Evolutionary conservation across 2,888 invertebrate species (phyloP).

Genomic region (Eupithecia pulchellata): DNA sequence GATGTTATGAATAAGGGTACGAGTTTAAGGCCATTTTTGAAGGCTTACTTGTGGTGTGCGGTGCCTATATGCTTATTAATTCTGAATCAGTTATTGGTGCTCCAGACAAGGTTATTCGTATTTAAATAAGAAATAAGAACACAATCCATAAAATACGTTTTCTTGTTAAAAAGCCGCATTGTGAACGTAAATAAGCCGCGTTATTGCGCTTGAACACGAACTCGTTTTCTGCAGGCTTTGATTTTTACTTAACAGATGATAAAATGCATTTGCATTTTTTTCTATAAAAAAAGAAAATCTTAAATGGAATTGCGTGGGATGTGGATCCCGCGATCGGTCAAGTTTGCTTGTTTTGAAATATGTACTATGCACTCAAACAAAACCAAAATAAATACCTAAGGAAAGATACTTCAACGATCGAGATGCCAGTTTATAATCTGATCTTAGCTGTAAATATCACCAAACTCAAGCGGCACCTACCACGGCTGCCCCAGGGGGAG

Average conservation of each 20-base stretch:
- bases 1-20: too few relatives aligned
- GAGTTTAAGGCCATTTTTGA: too few relatives aligned
- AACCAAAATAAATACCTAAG: not conserved
- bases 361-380: not conserved
- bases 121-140: not conserved
- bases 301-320: not conserved
- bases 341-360: not conserved
- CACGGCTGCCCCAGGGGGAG: not conserved
- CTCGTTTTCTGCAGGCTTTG: not conserved
- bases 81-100: not conserved
- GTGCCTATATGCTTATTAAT: not conserved
- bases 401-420: not conserved
- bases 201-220: slow-evolving; percentile 3
- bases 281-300: too few relatives aligned
- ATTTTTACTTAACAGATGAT: not conserved
- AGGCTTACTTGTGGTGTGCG: too few relatives aligned
- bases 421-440: not conserved
- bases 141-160: slow-evolving; percentile 5
- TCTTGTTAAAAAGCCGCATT: not conserved
- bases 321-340: not conserved
- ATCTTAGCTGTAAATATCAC: too few relatives aligned
- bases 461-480: not conserved
- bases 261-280: too few relatives aligned
- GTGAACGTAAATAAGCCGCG: not conserved
- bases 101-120: not conserved